Base-by-base conservation (phyloP, 2,113 vertebrate species). In the Psephotus haematonotus region DNA sequence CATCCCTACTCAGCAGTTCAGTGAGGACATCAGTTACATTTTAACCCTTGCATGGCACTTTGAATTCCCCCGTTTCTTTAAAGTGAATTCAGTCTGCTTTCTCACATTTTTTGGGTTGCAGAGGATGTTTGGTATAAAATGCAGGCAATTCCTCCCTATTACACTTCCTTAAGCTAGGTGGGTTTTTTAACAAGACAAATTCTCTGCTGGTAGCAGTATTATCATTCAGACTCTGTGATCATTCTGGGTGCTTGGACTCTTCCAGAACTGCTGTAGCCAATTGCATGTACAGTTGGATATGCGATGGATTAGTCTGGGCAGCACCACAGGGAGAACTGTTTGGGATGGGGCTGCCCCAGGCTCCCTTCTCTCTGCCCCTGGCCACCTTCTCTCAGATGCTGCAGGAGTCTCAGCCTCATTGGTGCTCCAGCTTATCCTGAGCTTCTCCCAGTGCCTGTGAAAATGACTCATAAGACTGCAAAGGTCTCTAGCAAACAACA, bases 1-100 rank as follows among this genome's bases (percentile, higher is more conserved):
- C 46, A 89, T 82, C 52, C 77, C 91, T 63, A 53, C 74, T 93
- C 80, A 72, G 69, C 52, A 69, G 44, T 46, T 92, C 55, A 44
- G 25, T 79, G 95, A 91, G n/a, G 53, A 82, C 57, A 84, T 53
- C 72, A 67, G 92, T 88, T 90, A 41, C 92, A 63, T 72, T 94
- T 96, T 96, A 96, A 97, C 90, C 77, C 88, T 87, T 96, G 35
- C 62, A 10, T 33, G 83, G 49, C 79, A 49, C 77, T 84, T 82
- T 62, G 82, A 90, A 88, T 81, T 44, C 27, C 20, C 14, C 14
- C 35, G 13, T 41, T 91, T 77, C 50, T 87, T 64, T 65, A 60
- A 81, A 55, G 39, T 24, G 5, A 44, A 29, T 78, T 86, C 62
- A 41, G 20, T 49, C 33, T 35, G 15, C 29, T 71, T 55, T 81